Percentiles rank a stretch among this genome's conserved stretches.
Conservation (phyloP, 2,888 invertebrate genomes). For the Drosophila yooni region DNA sequence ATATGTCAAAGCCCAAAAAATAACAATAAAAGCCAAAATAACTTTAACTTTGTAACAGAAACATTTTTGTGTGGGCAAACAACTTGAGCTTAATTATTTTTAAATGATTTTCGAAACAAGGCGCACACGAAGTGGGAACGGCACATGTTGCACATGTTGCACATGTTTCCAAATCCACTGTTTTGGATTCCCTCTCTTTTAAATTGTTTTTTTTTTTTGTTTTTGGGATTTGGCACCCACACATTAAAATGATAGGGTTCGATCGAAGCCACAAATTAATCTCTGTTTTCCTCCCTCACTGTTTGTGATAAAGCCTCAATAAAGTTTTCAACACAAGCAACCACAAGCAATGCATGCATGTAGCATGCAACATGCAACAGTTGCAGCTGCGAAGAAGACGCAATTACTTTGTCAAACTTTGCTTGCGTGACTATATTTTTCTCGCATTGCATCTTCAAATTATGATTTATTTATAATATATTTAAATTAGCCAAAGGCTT, state of each 20-base stretch:
- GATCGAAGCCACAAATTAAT: constrained; percentile 51
- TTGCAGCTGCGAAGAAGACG: constrained; percentile 22
- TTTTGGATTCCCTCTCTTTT: constrained; percentile 24
- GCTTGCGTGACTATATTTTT: constrained; percentile 59
- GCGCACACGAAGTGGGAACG: constrained; percentile 46
- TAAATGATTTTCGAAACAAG: constrained; percentile 68
- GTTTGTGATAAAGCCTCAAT: constrained; percentile 64
- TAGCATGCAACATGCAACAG: constrained; percentile 23
- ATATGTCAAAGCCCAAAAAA: constrained; percentile 33
- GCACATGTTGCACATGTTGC: constrained; percentile 23
- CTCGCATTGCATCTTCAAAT: constrained; percentile 52
- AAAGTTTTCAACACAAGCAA: constrained; percentile 69
- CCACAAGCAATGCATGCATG: constrained; percentile 36
- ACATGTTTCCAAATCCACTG: constrained; percentile 42
- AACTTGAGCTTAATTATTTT: constrained; percentile 74
- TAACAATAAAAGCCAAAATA: constrained; percentile 18
- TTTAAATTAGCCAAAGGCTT: constrained; percentile 13
- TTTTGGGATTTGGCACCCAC: constrained; percentile 25
- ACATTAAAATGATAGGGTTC: constrained; percentile 3
- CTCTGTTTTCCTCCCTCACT: constrained; percentile 30
- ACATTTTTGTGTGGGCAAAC: constrained; percentile 23
- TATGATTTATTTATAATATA: constrained; percentile 61
- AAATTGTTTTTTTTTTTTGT: not conserved
- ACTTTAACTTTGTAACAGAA: constrained; percentile 18
- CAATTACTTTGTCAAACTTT: constrained; percentile 59